Base-by-base conservation (phyloP, 2,888 invertebrate species). In the Cheilosia pagana region DNA sequence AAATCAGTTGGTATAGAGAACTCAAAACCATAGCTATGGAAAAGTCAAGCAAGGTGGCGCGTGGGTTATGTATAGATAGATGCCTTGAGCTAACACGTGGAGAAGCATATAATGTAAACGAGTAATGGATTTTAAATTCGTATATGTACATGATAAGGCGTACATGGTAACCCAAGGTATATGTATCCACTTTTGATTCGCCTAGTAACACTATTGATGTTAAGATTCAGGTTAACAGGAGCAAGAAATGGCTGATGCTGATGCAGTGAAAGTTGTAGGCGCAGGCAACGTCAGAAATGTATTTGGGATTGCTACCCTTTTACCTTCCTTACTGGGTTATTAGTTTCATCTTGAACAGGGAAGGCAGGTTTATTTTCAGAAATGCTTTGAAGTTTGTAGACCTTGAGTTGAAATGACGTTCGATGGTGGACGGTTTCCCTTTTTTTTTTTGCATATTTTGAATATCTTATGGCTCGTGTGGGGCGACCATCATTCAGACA, bases 121-220 rank as follows among this genome's bases (percentile, higher is more conserved):
- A 77, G 62, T 41, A 53, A 57, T 52, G 35, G 31, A 43, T 65
- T 65, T 79, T 57, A 71, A 65, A 71, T 43, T 63, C 50, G 31
- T 28, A 28, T 2, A 2, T 78, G 23, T 50, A 71, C 16, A 65
- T 39, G 14, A 63, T 5, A 41, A n/a, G 12, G 41, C 12, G 1
- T 41, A 14, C 25, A 53, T 23, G 45, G 53, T 8, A 35, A 23
- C 35, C 8, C 16, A 50, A 19, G 8, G 31, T 8, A 28, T 28
- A 16, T 6, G 7, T 43, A 43, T 43, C 7, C 16, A 7, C 6
- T 43, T 43, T n/a, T 43, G 7, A 14, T 43, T 16, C 43, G n/a
- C 43, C 43, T 43, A 35, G 35, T 12, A 35, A 6, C 16, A 43
- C 6, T 43, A 16, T 14, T n/a, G 6, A 43, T 16, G 16, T 43